phyloP scores from a whole-genome alignment of 1,140 invertebrate species.

The Archivesica marissinica region DNA sequence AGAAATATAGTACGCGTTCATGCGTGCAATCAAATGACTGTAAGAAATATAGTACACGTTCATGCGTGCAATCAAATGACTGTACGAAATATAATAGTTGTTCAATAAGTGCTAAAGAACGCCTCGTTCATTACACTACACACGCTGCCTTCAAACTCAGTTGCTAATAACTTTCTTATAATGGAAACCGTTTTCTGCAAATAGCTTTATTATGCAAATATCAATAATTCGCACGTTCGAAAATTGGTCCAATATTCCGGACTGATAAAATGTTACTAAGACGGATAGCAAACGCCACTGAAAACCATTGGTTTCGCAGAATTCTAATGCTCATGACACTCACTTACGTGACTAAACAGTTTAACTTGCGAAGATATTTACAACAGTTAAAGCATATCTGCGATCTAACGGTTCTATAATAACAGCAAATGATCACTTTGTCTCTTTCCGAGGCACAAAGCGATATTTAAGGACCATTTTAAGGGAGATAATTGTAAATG shows the following conservation, averaged over 20 bases:
- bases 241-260: slow-evolving; percentile 37
- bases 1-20: too few species aligned
- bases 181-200: slow-evolving; percentile 8
- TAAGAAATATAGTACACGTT: too few species aligned
- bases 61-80: too few species aligned
- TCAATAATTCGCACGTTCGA: slow-evolving; percentile 39
- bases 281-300: slow-evolving; percentile 6
- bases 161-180: neutral
- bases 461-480: slow-evolving; percentile 49
- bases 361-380: slow-evolving; percentile 50
- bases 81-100: too few species aligned
- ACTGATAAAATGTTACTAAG: slow-evolving; percentile 23
- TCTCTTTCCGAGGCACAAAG: slow-evolving; percentile 23
- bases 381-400: slow-evolving; percentile 51
- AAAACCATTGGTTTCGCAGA: slow-evolving; percentile 22
- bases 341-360: slow-evolving; percentile 39
- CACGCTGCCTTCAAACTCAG: neutral
- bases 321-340: slow-evolving; percentile 39
- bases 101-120: too few species aligned
- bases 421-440: slow-evolving; percentile 51
- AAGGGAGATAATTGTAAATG: slow-evolving; percentile 45
- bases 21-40: too few species aligned
- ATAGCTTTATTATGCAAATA: slow-evolving; percentile 41
- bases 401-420: slow-evolving; percentile 51
- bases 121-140: too few species aligned